These are phyloP conservation scores for Venusia cambrica DNA, from an alignment of 2,888 invertebrate species.

Conservation along the genomic window DNA sequence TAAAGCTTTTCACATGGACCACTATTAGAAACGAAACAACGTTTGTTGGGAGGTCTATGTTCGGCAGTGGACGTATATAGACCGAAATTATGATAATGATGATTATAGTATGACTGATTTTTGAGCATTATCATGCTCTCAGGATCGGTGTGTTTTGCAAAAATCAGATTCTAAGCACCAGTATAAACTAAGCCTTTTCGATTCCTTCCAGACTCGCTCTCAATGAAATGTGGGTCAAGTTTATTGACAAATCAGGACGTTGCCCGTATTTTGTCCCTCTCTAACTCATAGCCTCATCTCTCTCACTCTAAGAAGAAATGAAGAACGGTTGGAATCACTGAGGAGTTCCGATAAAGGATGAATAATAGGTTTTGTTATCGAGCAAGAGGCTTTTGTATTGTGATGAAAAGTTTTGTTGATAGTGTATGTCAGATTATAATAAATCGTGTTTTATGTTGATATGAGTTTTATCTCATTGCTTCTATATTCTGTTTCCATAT, in stretches of 20 bases:
- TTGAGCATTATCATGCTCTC: too few species aligned
- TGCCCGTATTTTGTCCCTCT: conserved; percentile 52
- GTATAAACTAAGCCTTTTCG: conserved; percentile 40
- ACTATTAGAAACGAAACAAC: too few species aligned
- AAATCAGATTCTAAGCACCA: conserved; percentile 7
- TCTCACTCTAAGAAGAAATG: conserved; percentile 22
- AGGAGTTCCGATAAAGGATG: conserved; percentile 19
- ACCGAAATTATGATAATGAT: too few species aligned
- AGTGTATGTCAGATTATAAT: conserved; percentile 8
- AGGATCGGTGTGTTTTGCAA: too few species aligned
- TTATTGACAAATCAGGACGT: conserved; percentile 79
- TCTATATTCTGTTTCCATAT: too few species aligned
- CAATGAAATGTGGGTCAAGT: conserved; percentile 79
- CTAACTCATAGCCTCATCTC: conserved; percentile 30
- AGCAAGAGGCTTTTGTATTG: conserved; percentile 17
- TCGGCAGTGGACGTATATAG: too few species aligned
- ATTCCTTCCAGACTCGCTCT: conserved; percentile 59
- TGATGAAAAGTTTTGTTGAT: conserved; percentile 15
- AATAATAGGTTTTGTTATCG: conserved; percentile 20
- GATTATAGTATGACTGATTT: too few species aligned
- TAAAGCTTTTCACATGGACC: too few species aligned
- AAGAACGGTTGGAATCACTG: conserved; percentile 14
- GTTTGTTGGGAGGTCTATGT: too few species aligned
- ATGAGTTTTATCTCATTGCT: conserved; percentile 5
- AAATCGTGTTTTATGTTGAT: conserved; percentile 9